phyloP scores from a whole-genome alignment of 2,113 vertebrate genomes.

The Peromyscus leucopus region DNA sequence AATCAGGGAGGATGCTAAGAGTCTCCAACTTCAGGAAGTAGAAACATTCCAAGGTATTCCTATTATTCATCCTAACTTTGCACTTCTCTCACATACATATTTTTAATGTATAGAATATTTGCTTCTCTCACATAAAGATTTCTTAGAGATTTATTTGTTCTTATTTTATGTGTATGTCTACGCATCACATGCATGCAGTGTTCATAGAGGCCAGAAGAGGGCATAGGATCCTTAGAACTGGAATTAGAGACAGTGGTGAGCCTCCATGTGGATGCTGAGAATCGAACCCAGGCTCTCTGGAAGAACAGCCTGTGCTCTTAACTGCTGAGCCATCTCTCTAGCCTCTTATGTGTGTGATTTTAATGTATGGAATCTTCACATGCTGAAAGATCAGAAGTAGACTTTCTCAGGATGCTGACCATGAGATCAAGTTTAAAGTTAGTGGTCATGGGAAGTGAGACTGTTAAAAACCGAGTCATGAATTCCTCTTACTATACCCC shows the following conservation, averaged over 20 bases:
- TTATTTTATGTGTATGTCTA: background rate
- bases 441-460: background rate
- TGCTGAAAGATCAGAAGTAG: background rate
- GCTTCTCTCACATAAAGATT: background rate
- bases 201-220: background rate
- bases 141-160: background rate
- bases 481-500: background rate
- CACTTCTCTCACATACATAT: background rate
- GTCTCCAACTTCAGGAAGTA: background rate
- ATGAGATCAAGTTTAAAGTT: background rate
- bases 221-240: background rate
- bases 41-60: background rate
- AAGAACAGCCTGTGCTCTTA: background rate
- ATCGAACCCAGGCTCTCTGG: background rate
- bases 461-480: background rate
- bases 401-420: background rate
- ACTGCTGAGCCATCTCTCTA: background rate
- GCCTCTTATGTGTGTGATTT: background rate
- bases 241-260: background rate
- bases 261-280: background rate
- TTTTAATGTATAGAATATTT: background rate
- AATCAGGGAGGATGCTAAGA: background rate
- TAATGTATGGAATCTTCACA: background rate
- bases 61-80: too few relatives aligned
- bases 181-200: too few relatives aligned